These are phyloP conservation scores for Thalassoma bifasciatum DNA, from an alignment of 2,113 vertebrate species.

Conservation along the genomic window DNA sequence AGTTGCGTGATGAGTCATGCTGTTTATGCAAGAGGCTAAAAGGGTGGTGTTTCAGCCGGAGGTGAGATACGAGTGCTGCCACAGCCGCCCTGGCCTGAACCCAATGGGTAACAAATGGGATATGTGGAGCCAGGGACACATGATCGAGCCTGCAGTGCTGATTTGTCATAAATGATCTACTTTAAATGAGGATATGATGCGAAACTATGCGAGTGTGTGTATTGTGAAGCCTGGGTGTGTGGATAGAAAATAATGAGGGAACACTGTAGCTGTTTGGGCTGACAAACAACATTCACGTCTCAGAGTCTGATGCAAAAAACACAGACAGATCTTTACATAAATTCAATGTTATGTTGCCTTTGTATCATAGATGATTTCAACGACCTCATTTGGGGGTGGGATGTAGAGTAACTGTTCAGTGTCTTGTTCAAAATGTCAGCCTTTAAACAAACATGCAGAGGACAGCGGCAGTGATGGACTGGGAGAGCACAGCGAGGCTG, in stretches of 20 bases:
- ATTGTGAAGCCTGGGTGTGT: not conserved
- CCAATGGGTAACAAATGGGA: constrained; percentile 60
- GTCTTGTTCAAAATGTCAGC: constrained; percentile 47
- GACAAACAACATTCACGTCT: constrained; percentile 20
- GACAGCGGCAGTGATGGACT: constrained; percentile 33
- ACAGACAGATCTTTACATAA: constrained; percentile 9
- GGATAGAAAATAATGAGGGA: not conserved
- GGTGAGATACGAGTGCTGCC: constrained; percentile 47
- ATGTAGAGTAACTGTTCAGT: constrained; percentile 36
- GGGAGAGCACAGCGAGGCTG: constrained; percentile 16
- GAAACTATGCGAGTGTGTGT: constrained; percentile 17
- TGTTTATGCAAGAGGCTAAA: constrained; percentile 59
- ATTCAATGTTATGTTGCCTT: constrained; percentile 15
- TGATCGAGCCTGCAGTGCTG: constrained; percentile 52
- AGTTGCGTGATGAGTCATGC: constrained; percentile 66
- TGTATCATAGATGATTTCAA: not conserved
- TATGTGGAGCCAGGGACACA: constrained; percentile 42
- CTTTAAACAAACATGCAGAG: constrained; percentile 39
- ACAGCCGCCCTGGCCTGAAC: constrained; percentile 33
- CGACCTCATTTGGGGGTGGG: constrained; percentile 33
- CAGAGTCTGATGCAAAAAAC: not conserved
- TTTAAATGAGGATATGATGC: constrained; percentile 44
- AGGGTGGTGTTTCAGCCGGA: constrained; percentile 46
- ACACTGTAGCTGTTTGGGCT: constrained; percentile 15
- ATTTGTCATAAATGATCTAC: constrained; percentile 53